These are phyloP conservation scores for Drosophila santomea DNA, from an alignment of 1,140 invertebrate species.

Conservation along the genomic window DNA sequence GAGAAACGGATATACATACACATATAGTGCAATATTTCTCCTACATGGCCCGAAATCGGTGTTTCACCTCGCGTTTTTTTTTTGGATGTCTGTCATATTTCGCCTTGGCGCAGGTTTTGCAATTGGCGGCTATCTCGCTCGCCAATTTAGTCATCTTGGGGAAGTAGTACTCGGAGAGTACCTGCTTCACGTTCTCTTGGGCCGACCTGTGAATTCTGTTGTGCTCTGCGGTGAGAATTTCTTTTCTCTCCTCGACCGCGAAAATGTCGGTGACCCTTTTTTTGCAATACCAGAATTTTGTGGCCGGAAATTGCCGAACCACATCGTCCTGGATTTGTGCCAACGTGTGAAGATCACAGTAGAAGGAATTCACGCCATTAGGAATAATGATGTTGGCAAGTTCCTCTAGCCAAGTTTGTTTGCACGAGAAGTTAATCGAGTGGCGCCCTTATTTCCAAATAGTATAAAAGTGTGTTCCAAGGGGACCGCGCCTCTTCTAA, in stretches of 20 bases:
- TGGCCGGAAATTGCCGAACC: neutral
- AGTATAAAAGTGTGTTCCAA: neutral
- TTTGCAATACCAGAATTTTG: neutral
- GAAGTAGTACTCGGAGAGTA: no score
- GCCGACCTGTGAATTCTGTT: neutral
- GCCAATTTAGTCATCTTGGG: no score
- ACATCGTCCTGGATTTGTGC: neutral
- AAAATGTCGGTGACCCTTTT: neutral
- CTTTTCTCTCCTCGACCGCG: neutral
- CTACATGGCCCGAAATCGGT: no score
- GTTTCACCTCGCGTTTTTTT: no score
- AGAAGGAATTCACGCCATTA: neutral
- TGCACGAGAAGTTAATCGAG: neutral
- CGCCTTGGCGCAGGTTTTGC: no score
- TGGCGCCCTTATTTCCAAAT: neutral
- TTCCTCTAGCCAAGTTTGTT: neutral
- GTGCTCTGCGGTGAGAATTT: neutral
- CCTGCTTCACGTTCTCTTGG: constrained; percentile 14
- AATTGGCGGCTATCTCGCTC: no score
- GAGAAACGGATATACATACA: no score
- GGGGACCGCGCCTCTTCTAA: no score
- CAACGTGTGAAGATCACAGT: neutral
- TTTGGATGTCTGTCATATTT: no score
- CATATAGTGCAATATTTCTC: no score
- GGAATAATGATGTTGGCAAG: neutral